These are phyloP conservation scores for Ophthalmolycus amberensis DNA, from an alignment of 2,113 vertebrate genomes.

Conservation along the genomic window DNA sequence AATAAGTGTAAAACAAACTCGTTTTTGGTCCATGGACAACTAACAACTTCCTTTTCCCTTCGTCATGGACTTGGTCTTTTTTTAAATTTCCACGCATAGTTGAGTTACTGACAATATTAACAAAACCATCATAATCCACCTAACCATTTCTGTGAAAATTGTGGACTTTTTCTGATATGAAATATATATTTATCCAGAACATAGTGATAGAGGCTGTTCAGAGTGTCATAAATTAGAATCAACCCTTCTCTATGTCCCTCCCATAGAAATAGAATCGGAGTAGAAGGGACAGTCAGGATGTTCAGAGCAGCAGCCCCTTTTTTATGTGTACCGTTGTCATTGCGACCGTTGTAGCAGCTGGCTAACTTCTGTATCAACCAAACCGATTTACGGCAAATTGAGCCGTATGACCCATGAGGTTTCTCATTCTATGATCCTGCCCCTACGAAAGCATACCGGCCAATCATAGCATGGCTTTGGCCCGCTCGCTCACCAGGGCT, in stretches of 20 bases:
- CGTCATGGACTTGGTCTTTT: too few relatives aligned
- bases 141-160: background rate
- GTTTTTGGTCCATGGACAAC: background rate
- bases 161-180: background rate
- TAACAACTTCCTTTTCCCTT: background rate
- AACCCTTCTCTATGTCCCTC: too few relatives aligned
- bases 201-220: background rate
- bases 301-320: background rate
- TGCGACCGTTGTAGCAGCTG: background rate
- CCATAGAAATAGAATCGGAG: background rate
- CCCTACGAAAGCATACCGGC: too few relatives aligned
- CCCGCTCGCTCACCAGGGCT: too few relatives aligned
- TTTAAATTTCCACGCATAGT: background rate
- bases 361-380: background rate
- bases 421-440: background rate
- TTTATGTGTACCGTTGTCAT: too few relatives aligned
- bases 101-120: background rate
- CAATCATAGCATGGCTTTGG: too few relatives aligned
- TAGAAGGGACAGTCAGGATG: background rate
- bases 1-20: background rate
- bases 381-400: background rate
- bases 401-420: background rate
- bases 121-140: background rate
- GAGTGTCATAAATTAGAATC: background rate
- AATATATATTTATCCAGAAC: background rate